Evolutionary conservation across 2,113 vertebrate species (phyloP).

Genomic region (Astur gentilis): DNA sequence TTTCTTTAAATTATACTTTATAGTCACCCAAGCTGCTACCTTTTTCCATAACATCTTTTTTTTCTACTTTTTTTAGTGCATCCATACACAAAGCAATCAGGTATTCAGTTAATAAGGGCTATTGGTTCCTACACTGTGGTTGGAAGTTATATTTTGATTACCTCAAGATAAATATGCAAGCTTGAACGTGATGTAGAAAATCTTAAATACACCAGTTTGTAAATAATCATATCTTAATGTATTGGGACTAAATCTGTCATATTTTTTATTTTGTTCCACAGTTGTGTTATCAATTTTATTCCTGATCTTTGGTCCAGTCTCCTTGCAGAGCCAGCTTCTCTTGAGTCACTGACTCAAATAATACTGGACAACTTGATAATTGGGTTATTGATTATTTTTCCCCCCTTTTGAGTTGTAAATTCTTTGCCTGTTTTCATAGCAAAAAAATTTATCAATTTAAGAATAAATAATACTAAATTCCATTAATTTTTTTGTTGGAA

Average conservation of each 20-base stretch:
- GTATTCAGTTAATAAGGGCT: neutral
- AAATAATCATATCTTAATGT: neutral
- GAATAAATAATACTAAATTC: neutral
- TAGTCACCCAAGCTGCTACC: neutral
- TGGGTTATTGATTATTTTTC: conserved; percentile 51
- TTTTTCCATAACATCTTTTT: neutral
- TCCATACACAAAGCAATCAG: neutral
- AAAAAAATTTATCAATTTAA: neutral
- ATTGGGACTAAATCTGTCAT: neutral
- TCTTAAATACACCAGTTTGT: neutral
- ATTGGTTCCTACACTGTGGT: neutral
- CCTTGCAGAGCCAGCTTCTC: neutral
- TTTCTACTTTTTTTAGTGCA: neutral
- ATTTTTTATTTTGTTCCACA: neutral
- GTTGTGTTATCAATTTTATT: neutral
- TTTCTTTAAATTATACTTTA: neutral
- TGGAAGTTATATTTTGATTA: neutral
- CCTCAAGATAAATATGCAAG: neutral
- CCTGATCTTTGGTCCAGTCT: neutral
- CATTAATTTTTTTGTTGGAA: neutral
- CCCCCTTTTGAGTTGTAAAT: conserved; percentile 6
- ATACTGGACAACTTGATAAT: conserved; percentile 23
- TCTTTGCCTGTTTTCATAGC: neutral
- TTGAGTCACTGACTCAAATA: conserved; percentile 23
- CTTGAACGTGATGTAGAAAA: neutral